A percentile compares a stretch with the other conserved stretches of the same genome.
Evolutionary conservation across 1,140 invertebrate species (phyloP).

Genomic region (Hyles euphorbiae): DNA sequence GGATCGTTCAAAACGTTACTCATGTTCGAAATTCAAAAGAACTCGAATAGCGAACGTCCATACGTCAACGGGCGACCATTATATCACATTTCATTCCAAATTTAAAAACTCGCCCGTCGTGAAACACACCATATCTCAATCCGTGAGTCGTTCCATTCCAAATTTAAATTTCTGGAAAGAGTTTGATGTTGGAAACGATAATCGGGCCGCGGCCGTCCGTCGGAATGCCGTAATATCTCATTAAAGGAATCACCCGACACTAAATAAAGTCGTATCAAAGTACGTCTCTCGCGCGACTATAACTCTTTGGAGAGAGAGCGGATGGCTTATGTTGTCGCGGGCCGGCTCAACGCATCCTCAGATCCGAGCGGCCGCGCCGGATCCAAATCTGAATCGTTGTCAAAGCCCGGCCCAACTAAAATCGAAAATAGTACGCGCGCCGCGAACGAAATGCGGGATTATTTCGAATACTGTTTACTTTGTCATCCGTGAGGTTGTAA

Average conservation of each 20-base stretch:
- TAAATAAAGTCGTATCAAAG: slow-evolving; percentile 36
- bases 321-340: slow-evolving; percentile 26
- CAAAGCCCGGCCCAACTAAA: slow-evolving; percentile 53
- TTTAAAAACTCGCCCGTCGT: slow-evolving; percentile 51
- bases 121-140: slow-evolving; percentile 64
- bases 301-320: slow-evolving; percentile 24
- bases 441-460: slow-evolving; percentile 27
- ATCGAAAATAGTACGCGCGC: slow-evolving; percentile 36
- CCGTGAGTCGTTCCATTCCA: slow-evolving; percentile 44
- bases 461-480: slow-evolving; percentile 29
- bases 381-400: slow-evolving; percentile 66
- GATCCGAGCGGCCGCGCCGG: slow-evolving; percentile 21
- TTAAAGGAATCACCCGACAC: slow-evolving; percentile 52
- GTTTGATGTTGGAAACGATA: slow-evolving; percentile 67
- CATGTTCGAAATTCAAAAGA: slow-evolving; percentile 25
- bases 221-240: slow-evolving; percentile 70
- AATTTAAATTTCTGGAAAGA: slow-evolving; percentile 73
- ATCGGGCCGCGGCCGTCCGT: slow-evolving; percentile 47
- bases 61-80: slow-evolving; percentile 46
- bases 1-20: background rate
- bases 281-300: slow-evolving; percentile 29
- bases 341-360: slow-evolving; percentile 15
- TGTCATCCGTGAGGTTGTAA: slow-evolving; percentile 34
- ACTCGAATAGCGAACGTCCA: slow-evolving; percentile 27
- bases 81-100: slow-evolving; percentile 49